These are phyloP conservation scores for Pteria penguin DNA, from an alignment of 2,888 invertebrate genomes.

Conservation along the genomic window DNA sequence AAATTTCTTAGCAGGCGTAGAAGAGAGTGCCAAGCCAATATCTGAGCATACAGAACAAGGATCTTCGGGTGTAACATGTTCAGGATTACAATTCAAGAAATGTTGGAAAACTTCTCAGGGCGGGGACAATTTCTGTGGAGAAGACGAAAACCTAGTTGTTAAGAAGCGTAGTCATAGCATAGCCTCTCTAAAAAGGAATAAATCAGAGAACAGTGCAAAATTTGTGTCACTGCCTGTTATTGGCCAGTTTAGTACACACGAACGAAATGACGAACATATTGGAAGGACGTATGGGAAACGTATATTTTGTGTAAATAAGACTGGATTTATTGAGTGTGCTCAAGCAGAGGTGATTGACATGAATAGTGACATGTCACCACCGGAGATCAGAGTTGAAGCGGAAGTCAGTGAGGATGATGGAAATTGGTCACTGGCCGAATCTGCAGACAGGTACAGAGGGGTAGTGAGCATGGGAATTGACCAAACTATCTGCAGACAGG, in stretches of 20 bases:
- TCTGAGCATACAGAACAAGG: not conserved
- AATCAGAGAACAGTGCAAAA: not conserved
- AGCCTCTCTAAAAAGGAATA: not conserved
- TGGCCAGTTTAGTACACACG: not conserved
- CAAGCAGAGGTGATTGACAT: not conserved
- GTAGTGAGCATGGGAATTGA: too few species aligned
- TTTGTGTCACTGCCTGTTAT: not conserved
- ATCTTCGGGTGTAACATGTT: not conserved
- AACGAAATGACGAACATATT: not conserved
- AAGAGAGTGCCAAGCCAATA: not conserved
- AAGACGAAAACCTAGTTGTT: not conserved
- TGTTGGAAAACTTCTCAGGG: not conserved
- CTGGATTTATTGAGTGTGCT: not conserved
- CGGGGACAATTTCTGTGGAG: not conserved
- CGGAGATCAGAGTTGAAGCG: constrained; percentile 11
- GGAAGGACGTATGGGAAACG: not conserved
- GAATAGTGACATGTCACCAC: not conserved
- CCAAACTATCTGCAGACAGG: too few species aligned
- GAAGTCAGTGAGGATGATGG: constrained; percentile 23
- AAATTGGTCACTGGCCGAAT: constrained; percentile 20
- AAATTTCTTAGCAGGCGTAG: not conserved
- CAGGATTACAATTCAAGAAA: too few species aligned
- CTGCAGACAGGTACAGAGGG: constrained; percentile 83
- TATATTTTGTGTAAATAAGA: not conserved
- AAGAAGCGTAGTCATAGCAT: not conserved